Evolutionary conservation across 1,140 invertebrate genomes (phyloP).

Genomic region (Anoplolepis gracilipes): DNA sequence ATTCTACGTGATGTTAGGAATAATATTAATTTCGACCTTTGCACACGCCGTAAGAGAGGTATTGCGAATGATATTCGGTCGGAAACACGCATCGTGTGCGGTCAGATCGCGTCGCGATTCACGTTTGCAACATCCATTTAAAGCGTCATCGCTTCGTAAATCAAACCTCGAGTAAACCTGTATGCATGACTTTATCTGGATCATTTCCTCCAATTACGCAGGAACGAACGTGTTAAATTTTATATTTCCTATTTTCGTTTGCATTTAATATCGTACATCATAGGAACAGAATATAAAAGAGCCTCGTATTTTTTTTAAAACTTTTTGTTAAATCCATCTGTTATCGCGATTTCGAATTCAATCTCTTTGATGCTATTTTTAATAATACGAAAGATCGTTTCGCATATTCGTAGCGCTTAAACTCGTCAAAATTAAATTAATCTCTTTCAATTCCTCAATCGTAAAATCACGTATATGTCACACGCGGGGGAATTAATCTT

Average conservation of each 20-base stretch:
- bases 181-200: background rate
- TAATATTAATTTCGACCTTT: conserved; percentile 66
- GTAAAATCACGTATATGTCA: background rate
- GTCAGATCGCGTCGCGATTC: conserved; percentile 75
- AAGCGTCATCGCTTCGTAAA: conserved; percentile 72
- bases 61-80: conserved; percentile 66
- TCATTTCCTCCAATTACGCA: conserved; percentile 22
- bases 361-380: background rate
- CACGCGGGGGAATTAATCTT: conserved; percentile 3
- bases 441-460: background rate
- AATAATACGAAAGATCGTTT: background rate
- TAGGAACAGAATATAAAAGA: background rate
- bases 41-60: conserved; percentile 62
- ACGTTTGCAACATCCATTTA: conserved; percentile 69
- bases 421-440: background rate
- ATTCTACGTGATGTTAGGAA: conserved; percentile 56
- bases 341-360: background rate
- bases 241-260: background rate
- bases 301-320: background rate
- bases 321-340: background rate
- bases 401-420: background rate
- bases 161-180: conserved; percentile 61
- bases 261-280: background rate
- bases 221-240: background rate
- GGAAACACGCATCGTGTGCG: conserved; percentile 68